Evolutionary conservation across 2,113 vertebrate species (phyloP).

Genomic region (Helogale parvula): DNA sequence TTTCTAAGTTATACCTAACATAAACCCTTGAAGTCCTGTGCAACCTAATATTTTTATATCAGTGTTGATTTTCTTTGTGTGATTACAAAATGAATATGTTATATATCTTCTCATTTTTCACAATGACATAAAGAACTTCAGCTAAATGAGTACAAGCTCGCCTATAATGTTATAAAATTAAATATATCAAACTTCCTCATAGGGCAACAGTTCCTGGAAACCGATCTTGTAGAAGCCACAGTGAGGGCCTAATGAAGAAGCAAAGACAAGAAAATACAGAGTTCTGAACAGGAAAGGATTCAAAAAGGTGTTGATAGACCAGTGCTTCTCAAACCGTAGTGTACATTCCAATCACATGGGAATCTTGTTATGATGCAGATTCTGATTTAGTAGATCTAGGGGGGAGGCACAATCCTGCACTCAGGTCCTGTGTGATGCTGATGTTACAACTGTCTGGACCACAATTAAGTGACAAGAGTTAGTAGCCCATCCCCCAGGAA

Average conservation of each 20-base stretch:
- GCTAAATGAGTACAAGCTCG: neutral
- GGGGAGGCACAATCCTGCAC: neutral
- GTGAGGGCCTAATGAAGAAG: neutral
- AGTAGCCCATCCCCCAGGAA: neutral
- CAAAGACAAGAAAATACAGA: neutral
- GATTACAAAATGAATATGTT: neutral
- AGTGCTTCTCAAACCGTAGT: neutral
- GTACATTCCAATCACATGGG: neutral
- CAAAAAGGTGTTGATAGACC: neutral
- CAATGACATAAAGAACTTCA: neutral
- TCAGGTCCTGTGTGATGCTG: neutral
- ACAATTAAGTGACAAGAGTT: neutral
- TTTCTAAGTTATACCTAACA: constrained; percentile 40
- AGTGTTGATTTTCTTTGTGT: neutral
- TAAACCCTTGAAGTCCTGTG: neutral
- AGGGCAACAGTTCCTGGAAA: neutral
- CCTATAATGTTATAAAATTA: constrained; percentile 1
- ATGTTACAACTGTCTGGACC: neutral
- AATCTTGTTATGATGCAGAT: neutral
- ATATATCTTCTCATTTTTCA: constrained; percentile 18
- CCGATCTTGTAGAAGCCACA: neutral
- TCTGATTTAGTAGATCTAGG: neutral
- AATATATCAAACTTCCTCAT: neutral
- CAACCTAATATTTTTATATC: neutral
- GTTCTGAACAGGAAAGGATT: neutral